Evolutionary conservation across 2,888 invertebrate species (phyloP).

Genomic region (Aproaerema taeniolella): DNA sequence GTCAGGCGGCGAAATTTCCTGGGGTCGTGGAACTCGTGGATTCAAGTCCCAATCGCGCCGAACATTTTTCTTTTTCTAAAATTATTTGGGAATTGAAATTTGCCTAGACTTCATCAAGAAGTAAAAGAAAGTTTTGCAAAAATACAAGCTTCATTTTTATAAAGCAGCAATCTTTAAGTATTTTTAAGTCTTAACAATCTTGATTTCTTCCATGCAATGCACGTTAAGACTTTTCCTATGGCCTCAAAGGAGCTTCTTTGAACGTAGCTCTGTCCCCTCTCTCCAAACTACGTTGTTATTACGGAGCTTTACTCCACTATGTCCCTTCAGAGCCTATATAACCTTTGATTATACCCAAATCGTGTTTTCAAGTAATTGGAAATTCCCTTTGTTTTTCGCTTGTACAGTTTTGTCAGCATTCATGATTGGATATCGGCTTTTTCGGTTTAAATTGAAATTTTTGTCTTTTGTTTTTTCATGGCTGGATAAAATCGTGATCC

Average conservation of each 20-base stretch:
- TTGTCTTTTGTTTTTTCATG: constrained; percentile 13
- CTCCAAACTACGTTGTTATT: constrained; percentile 17
- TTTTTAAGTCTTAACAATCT: no score
- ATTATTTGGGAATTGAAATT: no score
- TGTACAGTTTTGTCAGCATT: constrained; percentile 19
- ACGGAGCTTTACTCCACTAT: constrained; percentile 19
- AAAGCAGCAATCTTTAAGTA: no score
- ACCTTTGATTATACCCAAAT: constrained; percentile 23
- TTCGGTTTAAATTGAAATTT: constrained; percentile 7
- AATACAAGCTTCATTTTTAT: no score
- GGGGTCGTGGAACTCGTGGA: no score
- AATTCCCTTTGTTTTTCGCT: constrained; percentile 30
- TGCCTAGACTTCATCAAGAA: no score
- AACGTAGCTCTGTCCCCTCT: constrained; percentile 8
- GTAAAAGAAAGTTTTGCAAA: no score
- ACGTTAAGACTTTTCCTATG: no score
- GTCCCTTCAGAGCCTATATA: constrained; percentile 8
- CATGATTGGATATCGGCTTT: constrained; percentile 12
- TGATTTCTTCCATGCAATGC: no score
- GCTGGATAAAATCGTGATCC: constrained; percentile 13
- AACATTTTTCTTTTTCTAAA: no score
- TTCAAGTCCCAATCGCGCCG: no score
- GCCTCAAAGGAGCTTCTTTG: constrained; percentile 3
- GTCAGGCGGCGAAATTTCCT: no score
- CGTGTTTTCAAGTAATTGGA: constrained; percentile 28